These are phyloP conservation scores for Drosophila erecta DNA, from an alignment of 1,140 invertebrate species.

Conservation along the genomic window DNA sequence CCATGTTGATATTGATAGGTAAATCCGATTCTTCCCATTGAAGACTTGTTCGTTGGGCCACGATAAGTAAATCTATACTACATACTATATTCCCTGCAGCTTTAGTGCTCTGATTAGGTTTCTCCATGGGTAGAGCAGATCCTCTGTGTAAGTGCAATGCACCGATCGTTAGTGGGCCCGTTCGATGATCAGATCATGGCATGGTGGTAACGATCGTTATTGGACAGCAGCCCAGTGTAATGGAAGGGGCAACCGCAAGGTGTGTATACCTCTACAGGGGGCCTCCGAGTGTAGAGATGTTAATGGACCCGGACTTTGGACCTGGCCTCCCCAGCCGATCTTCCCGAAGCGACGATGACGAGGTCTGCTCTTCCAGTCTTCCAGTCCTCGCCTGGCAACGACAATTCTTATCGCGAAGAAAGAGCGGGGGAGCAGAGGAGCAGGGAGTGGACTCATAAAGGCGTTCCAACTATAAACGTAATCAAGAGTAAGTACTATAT, in stretches of 20 bases:
- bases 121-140: neutral
- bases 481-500: conserved; percentile 17
- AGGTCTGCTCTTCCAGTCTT: conserved; percentile 18
- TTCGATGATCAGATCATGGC: conserved; percentile 1
- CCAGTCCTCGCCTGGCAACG: conserved; percentile 25
- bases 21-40: neutral
- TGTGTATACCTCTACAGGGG: neutral
- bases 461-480: conserved; percentile 34
- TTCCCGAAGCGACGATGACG: conserved; percentile 29
- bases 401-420: conserved; percentile 31
- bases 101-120: too few species aligned
- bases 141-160: conserved; percentile 2
- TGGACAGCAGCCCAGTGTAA: conserved; percentile 2
- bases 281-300: conserved; percentile 13
- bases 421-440: too few species aligned
- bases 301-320: conserved; percentile 41
- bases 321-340: neutral
- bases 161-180: neutral
- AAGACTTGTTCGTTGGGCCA: too few species aligned
- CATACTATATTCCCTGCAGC: too few species aligned
- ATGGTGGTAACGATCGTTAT: conserved; percentile 9
- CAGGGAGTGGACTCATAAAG: conserved; percentile 11
- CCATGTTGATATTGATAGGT: neutral
- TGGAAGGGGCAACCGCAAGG: conserved; percentile 34
- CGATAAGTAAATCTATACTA: neutral